Conservation (phyloP, 2,888 invertebrate genomes). For the Blastobasis adustella region DNA sequence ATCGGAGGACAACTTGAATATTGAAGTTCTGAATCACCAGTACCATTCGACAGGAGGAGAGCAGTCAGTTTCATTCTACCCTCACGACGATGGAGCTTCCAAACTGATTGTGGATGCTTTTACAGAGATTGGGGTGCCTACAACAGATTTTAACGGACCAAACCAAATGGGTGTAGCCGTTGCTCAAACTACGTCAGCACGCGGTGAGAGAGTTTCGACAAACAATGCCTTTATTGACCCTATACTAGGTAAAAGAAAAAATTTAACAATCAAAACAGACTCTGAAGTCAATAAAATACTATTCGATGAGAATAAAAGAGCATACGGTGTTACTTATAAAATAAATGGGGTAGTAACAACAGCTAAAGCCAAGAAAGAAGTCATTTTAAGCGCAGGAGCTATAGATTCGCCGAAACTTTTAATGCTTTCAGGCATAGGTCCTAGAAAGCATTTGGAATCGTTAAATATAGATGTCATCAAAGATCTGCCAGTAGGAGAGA, state of each 20-base stretch:
- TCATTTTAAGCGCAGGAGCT: constrained; percentile 44
- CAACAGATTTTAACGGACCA: constrained; percentile 71
- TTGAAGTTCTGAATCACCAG: constrained; percentile 54
- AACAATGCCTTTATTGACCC: constrained; percentile 79
- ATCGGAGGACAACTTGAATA: constrained; percentile 75
- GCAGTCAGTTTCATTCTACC: constrained; percentile 74
- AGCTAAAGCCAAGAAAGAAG: constrained; percentile 45
- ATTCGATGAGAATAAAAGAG: constrained; percentile 57
- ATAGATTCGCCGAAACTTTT: constrained; percentile 48
- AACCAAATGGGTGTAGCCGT: constrained; percentile 72
- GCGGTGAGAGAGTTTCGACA: constrained; percentile 75
- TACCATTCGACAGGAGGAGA: constrained; percentile 77
- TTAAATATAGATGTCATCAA: constrained; percentile 33
- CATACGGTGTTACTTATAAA: constrained; percentile 41
- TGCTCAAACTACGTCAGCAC: constrained; percentile 67
- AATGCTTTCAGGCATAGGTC: constrained; percentile 56
- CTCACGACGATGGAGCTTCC: constrained; percentile 74
- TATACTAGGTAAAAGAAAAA: constrained; percentile 67
- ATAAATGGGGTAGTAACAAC: constrained; percentile 23
- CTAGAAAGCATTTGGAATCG: constrained; percentile 33
- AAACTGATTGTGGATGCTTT: constrained; percentile 71
- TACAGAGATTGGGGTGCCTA: constrained; percentile 72
- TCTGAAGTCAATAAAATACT: constrained; percentile 72
- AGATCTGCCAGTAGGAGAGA: constrained; percentile 50
- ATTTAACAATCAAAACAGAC: constrained; percentile 62